phyloP scores from a whole-genome alignment of 2,113 vertebrate genomes.

The Cyanoramphus novaezelandiae region DNA sequence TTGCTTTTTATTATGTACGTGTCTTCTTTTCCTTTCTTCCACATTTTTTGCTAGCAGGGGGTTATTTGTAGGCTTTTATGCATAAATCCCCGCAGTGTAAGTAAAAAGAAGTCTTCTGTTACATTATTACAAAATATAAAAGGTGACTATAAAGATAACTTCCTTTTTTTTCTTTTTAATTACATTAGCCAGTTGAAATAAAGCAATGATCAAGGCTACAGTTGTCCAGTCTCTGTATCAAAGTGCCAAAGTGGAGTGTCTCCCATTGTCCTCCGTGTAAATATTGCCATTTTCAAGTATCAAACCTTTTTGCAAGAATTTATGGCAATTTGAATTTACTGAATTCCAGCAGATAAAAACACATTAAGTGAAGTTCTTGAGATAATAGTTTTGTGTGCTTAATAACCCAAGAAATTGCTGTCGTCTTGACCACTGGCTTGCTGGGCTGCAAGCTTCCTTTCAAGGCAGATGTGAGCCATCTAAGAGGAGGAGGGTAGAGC shows the following conservation, averaged over 20 bases:
- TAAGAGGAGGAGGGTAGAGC: background rate
- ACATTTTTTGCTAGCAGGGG: background rate
- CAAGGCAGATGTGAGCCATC: background rate
- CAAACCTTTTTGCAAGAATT: background rate
- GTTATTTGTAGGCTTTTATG: constrained; percentile 12
- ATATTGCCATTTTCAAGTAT: background rate
- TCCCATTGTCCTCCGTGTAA: background rate
- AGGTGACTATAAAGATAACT: background rate
- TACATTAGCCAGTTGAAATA: background rate
- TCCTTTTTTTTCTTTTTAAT: background rate
- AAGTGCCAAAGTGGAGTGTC: background rate
- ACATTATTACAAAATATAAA: constrained; percentile 9
- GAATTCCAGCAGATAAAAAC: constrained; percentile 21
- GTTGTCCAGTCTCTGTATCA: background rate
- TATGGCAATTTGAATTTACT: background rate
- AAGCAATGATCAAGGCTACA: background rate
- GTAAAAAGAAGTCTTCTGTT: constrained; percentile 33
- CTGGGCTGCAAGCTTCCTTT: background rate
- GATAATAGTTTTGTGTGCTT: constrained; percentile 32
- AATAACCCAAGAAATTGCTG: constrained; percentile 40
- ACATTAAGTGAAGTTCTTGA: background rate
- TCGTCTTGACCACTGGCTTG: background rate
- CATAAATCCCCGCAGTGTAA: background rate
- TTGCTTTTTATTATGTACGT: background rate
- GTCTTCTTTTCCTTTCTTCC: background rate